Percentiles rank a stretch among this genome's conserved stretches.
phyloP scores from a whole-genome alignment of 2,888 invertebrate species.

The Sarcophaga caerulescens region DNA sequence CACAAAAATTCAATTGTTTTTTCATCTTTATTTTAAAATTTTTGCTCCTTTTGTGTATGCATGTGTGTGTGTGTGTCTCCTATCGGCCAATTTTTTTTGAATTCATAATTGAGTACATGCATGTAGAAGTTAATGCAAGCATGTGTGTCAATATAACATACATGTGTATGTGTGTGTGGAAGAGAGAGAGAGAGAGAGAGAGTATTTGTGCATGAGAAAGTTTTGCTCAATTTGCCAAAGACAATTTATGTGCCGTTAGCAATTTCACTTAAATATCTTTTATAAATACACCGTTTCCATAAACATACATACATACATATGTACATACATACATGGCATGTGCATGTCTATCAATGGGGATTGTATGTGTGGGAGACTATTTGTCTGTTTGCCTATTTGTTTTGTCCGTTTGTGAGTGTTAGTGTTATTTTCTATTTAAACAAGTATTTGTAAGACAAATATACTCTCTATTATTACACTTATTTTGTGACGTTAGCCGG shows the following conservation, averaged over 20 bases:
- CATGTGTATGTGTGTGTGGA: too few relatives aligned
- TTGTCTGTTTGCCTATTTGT: too few relatives aligned
- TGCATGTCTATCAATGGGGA: background rate
- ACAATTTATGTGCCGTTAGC: slow-evolving; percentile 41
- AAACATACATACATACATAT: slow-evolving; percentile 22
- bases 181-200: background rate
- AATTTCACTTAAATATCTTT: slow-evolving; percentile 16
- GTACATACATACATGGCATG: background rate
- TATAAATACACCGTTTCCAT: slow-evolving; percentile 32
- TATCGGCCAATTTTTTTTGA: background rate
- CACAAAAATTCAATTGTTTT: background rate
- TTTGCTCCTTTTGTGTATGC: background rate
- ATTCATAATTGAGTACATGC: background rate
- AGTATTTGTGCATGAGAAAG: slow-evolving; percentile 9
- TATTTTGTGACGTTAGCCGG: slow-evolving; percentile 38
- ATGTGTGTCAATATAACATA: too few relatives aligned
- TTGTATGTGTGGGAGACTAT: background rate
- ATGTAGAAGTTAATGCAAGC: background rate
- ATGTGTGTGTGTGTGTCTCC: background rate
- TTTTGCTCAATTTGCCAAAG: slow-evolving; percentile 36
- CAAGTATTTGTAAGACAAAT: slow-evolving; percentile 38
- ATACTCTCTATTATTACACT: slow-evolving; percentile 31
- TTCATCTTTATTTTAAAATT: background rate
- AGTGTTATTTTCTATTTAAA: slow-evolving; percentile 23
- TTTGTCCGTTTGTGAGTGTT: background rate